Conservation (phyloP, 2,797 vertebrate genomes). For the Channallabes apus region DNA sequence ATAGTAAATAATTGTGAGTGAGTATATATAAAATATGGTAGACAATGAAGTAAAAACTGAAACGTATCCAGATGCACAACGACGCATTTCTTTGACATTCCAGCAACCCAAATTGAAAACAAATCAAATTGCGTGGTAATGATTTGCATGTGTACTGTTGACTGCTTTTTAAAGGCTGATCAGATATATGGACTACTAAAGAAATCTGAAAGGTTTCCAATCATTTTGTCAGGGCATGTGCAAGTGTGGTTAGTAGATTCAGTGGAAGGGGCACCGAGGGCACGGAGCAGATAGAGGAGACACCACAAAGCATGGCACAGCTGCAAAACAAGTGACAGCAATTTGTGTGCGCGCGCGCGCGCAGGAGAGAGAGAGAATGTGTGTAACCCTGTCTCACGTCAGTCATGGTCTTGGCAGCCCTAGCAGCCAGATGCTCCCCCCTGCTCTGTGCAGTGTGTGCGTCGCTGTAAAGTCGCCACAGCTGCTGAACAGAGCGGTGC, state of each 20-base stretch:
- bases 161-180: not conserved
- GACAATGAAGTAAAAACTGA: not conserved
- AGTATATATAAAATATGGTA: too few relatives aligned
- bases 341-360: constrained; percentile 1
- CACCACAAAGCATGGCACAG: constrained; percentile 32
- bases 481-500: constrained; percentile 56
- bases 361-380: not conserved
- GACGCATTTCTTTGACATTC: constrained; percentile 2
- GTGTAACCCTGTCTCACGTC: constrained; percentile 38
- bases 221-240: not conserved
- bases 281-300: constrained; percentile 12
- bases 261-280: not conserved
- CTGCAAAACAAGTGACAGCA: constrained; percentile 41
- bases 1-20: not conserved
- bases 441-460: constrained; percentile 43
- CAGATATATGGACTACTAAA: too few relatives aligned
- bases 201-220: not conserved
- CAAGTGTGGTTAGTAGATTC: not conserved
- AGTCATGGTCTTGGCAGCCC: constrained; percentile 40
- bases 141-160: not conserved
- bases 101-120: not conserved
- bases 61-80: not conserved
- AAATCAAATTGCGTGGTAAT: not conserved
- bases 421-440: constrained; percentile 53
- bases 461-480: constrained; percentile 48